These are phyloP conservation scores for Caloenas nicobarica DNA, from an alignment of 2,113 vertebrate genomes.

Conservation along the genomic window DNA sequence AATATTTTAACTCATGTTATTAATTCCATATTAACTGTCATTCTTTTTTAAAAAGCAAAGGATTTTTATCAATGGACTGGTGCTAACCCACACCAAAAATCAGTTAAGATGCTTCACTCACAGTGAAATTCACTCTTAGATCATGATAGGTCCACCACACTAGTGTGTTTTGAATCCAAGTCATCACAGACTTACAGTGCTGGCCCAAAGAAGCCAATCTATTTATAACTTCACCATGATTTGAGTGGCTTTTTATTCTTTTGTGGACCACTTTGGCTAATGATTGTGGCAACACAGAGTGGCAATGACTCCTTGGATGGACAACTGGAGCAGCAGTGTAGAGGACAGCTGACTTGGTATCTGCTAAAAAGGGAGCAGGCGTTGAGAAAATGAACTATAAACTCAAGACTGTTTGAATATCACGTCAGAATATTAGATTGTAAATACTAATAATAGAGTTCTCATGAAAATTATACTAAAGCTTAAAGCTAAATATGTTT, in stretches of 20 bases:
- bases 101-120: neutral
- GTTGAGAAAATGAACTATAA: neutral
- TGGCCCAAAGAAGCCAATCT: neutral
- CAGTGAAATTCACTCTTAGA: neutral
- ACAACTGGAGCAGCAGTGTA: neutral
- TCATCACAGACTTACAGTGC: neutral
- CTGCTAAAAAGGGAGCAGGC: neutral
- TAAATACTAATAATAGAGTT: neutral
- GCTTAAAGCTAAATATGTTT: neutral
- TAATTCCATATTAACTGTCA: neutral
- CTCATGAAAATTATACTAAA: neutral
- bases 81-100: neutral
- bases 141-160: neutral
- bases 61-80: neutral
- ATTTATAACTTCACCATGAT: neutral
- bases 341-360: neutral
- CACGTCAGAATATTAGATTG: neutral
- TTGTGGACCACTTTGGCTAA: neutral
- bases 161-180: neutral
- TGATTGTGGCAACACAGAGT: neutral
- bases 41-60: neutral
- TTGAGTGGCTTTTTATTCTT: neutral
- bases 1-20: neutral
- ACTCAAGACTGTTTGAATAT: neutral
- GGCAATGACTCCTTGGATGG: neutral